Percentiles rank a stretch among this genome's conserved stretches.
These are phyloP conservation scores for Tolmerus cingulatus DNA, from an alignment of 2,888 invertebrate genomes.

Conservation along the genomic window DNA sequence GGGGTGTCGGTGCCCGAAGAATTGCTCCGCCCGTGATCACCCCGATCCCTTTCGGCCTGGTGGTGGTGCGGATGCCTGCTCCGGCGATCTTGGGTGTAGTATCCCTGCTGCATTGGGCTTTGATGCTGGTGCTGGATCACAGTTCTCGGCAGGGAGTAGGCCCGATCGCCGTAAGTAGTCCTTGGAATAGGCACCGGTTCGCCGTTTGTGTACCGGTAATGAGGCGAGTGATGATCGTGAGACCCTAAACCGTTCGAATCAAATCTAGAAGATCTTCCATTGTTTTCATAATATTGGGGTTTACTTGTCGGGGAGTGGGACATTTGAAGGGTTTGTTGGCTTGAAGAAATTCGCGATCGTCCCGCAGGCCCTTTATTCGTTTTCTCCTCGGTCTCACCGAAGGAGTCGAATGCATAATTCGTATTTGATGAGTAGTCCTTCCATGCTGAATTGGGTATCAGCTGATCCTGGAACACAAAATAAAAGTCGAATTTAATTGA, in stretches of 20 bases:
- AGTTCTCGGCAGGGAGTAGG: conserved; percentile 79
- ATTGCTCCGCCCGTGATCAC: conserved; percentile 49
- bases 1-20: conserved; percentile 65
- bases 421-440: conserved; percentile 87
- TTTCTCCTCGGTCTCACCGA: conserved; percentile 82
- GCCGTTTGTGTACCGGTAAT: conserved; percentile 55
- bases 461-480: conserved; percentile 72
- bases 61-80: conserved; percentile 54
- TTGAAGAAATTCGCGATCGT: conserved; percentile 55
- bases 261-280: conserved; percentile 53
- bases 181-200: conserved; percentile 42
- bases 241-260: conserved; percentile 21
- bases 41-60: conserved; percentile 48
- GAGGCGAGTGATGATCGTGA: background rate
- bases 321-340: conserved; percentile 63
- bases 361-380: conserved; percentile 52
- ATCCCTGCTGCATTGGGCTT: conserved; percentile 61
- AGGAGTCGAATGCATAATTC: conserved; percentile 90
- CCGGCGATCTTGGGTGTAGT: conserved; percentile 67
- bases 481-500: conserved; percentile 36
- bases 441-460: conserved; percentile 87
- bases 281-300: conserved; percentile 58
- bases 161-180: conserved; percentile 67
- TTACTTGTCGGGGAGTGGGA: conserved; percentile 63
- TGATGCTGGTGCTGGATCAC: conserved; percentile 65